Base-by-base conservation (phyloP, 2,888 invertebrate genomes). In the Melieria crassipennis region DNA sequence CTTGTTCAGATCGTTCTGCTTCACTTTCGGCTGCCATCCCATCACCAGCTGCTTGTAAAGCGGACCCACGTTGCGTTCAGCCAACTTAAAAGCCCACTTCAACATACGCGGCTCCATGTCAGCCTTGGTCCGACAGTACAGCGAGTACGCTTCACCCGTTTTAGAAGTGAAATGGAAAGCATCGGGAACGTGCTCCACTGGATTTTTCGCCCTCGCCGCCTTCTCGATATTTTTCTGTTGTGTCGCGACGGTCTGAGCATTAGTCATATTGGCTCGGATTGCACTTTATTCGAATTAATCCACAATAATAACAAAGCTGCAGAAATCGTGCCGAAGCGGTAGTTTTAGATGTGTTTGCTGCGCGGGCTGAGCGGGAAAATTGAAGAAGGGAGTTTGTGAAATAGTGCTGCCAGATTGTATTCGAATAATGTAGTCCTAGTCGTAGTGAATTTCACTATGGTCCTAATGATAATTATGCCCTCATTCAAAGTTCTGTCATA, bases 21-120 rank as follows among this genome's bases (percentile, higher is more conserved):
- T 93, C 5, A 89, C 87, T 76, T 89, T 87, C 7, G 89, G 89
- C 79, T 91, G 89, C 93, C 93, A 93, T 0, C 92, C 92, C 90
- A 86, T 83, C 42, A 80, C 78, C 0, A 84, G 76, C 10, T 80
- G 71, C 63, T 85, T 85, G 71, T 87, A 87, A 66, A 76, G 86
- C 3, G 82, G 80, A 0, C 83, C 79, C 0, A 87, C 87, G 76
- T 87, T 87, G 9, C 78, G 78, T 67, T 87, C 87, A 0, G 87
- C 87, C 55, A 87, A 73, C 69, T 87, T 87, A 69, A 86, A 87
- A 0, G 86, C 82, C 86, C 87, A 87, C 73, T 87, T 87, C 0
- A 86, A 72, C 0, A 70, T 78, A 76, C 82, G 86, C 5, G 82
- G 50, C 65, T 85, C 83, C 81, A 87, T 81, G 65, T 86, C 85